Evolutionary conservation across 2,797 vertebrate genomes (phyloP), one percentile per base, ranked within the genome.

Genomic region (Macropus fuliginosus): DNA sequence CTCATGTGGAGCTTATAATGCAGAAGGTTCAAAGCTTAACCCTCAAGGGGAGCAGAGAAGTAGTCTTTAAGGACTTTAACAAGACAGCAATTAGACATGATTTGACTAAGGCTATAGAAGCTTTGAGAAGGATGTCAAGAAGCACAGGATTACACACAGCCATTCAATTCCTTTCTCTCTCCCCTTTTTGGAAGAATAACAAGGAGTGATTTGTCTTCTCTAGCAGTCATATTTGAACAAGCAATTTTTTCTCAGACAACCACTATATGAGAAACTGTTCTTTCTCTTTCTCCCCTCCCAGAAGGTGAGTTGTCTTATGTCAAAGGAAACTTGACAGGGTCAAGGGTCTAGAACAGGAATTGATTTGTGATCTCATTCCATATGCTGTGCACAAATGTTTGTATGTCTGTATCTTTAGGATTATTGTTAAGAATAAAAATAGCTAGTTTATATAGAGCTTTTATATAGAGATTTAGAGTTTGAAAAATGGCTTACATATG

Each of bases 281-380:
- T 46, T 50, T 50, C 40, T 87, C 74, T 81, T 87, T 87, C 40
- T 87, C 40, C 2, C 50, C 24, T 27, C 24, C 24, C 2, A 50
- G 40, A 87, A 50, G 40, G 12, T 87, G 24, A 87, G 24, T 87
- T 50, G 31, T 87, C n/a, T 81, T 40, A 87, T 50, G 40, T 87
- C 18, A 87, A 87, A 24, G 40, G 18, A 87, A 87, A 87, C 40
- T 87, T 87, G 24, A 87, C 24, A 81, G 40, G 74, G 74, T 89
- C 92, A 55, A 89, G 91, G 94, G 92, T 93, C n/a, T 95, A 54
- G 40, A 5, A 57, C 40, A 95, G 90, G 29, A 93, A 18, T 57
- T 92, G 55, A 97, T 16, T 59, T 93, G 54, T 93, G 96, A 96
- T 46, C 29, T 91, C 87, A 56, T 6, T 92, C 62, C 56, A 90